phyloP scores from a whole-genome alignment of 2,797 vertebrate genomes.

The Smutsia gigantea region DNA sequence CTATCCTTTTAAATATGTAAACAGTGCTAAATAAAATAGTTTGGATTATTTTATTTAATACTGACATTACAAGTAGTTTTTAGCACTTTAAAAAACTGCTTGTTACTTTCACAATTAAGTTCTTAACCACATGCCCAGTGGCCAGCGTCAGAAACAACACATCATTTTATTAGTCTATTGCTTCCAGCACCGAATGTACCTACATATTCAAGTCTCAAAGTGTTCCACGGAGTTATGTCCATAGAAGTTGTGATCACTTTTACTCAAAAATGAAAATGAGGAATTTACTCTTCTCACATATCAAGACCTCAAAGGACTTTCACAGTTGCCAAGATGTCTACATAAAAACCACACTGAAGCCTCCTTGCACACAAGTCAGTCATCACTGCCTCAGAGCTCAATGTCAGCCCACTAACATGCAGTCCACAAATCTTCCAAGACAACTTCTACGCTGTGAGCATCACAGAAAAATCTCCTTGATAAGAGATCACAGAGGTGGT shows the following conservation, averaged over 20 bases:
- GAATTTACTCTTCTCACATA: background rate
- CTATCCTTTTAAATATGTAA: background rate
- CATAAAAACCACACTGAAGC: background rate
- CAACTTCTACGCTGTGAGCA: background rate
- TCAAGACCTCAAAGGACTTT: background rate
- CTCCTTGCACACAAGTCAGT: background rate
- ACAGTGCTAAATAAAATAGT: background rate
- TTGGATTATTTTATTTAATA: background rate
- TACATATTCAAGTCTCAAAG: background rate
- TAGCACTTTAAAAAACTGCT: background rate
- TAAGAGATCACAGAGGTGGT: background rate
- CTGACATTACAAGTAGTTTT: background rate
- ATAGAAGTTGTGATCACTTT: background rate
- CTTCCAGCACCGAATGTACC: accelerated
- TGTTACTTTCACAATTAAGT: accelerated
- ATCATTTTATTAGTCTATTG: no score
- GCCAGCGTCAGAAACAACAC: background rate
- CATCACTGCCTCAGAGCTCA: background rate
- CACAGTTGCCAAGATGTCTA: background rate
- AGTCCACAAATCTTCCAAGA: background rate
- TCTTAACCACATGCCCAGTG: accelerated
- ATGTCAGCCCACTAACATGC: background rate
- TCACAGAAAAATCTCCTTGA: background rate
- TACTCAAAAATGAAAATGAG: background rate
- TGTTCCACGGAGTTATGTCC: background rate